These are phyloP conservation scores for Caenorhabditis tropicalis DNA, from an alignment of 1,140 invertebrate species.

Conservation along the genomic window DNA sequence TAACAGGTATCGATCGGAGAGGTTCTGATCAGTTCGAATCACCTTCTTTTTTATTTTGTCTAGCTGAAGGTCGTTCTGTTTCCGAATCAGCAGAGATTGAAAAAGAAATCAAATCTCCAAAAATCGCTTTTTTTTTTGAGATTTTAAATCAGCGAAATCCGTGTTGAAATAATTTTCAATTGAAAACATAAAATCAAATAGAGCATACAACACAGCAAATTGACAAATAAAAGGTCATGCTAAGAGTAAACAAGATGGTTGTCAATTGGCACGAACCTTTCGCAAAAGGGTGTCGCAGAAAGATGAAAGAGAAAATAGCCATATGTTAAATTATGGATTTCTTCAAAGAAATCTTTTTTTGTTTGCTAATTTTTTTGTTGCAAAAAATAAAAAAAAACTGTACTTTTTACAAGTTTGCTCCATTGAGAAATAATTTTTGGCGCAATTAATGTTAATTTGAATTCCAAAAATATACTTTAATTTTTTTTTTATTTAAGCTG, in stretches of 20 bases:
- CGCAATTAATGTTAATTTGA: no score
- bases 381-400: no score
- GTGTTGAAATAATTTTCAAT: background rate
- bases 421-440: no score
- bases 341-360: background rate
- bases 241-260: background rate
- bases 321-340: conserved; percentile 24
- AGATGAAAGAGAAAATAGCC: background rate
- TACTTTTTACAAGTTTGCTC: no score
- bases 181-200: no score
- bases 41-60: background rate
- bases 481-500: no score
- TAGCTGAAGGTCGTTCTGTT: background rate
- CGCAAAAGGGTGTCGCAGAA: background rate
- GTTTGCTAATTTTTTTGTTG: no score
- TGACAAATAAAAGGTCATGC: background rate
- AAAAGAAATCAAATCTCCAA: no score
- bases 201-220: background rate
- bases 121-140: no score
- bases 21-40: background rate
- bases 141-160: background rate
- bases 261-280: background rate
- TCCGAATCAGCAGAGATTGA: background rate
- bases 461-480: no score
- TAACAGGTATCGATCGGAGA: background rate